Base-by-base conservation (phyloP, 2,797 vertebrate genomes). In the Alcedo quadribrachys region DNA sequence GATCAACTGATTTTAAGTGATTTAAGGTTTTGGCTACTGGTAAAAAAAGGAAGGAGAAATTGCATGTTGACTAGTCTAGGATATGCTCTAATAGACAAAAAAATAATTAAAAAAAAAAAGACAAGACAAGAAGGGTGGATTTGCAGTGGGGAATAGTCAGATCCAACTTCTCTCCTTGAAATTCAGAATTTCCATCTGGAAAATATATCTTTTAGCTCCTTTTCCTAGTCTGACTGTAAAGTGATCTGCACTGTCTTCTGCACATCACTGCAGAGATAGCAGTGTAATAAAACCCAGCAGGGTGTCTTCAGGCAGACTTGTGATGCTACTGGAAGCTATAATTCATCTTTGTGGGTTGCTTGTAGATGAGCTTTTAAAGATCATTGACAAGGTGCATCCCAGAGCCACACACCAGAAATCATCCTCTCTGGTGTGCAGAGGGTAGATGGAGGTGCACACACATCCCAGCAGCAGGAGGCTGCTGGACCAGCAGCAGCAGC, bases 341-440 rank as follows among this genome's bases (percentile, higher is more conserved):
- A 77, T 84, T 94, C 63, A 66, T 43, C 32, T 70, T 69, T 75
- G 37, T 15, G 32, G 9, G 30, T 57, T 75, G 33, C 58, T 57
- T 7, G 67, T 51, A 71, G 48, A 50, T 22, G 16, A 0, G 0
- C 5, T 93, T 71, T 62, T 63, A 58, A 81, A 80, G 40, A 25
- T 30, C 67, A 51, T 30, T 50, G 61, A 20, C 71, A 67, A 90
- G 30, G 5, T 61, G 21, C 15, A 89, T 76, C 58, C 21, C 33
- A 17, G 62, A 80, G 14, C 20, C 67, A 6, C 40, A 18, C 6
- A 13, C 11, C 53, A 53, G 57, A 89, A 89, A 30, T 63, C 14
- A 19, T 22, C 37, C 9, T 2, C 0, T n/a, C 14, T 5, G 14
- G 8, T 0, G 0, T 4, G 17, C 25, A 6, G 37, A 51, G 48